These are phyloP conservation scores for Drosophila mimetica DNA, from an alignment of 2,888 invertebrate genomes.

Conservation along the genomic window DNA sequence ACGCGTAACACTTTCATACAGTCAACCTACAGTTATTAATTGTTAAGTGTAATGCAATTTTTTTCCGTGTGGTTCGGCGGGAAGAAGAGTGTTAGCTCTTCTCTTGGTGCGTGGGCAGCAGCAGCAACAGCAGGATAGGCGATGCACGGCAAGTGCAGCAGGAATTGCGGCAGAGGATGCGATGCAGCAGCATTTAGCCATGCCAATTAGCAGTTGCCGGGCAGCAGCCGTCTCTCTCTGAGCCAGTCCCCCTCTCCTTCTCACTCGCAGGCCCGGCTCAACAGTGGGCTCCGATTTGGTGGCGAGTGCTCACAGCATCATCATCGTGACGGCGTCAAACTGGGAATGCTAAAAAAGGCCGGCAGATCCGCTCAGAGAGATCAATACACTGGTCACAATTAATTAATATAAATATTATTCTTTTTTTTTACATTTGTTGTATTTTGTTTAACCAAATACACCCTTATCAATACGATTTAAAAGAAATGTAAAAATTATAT, in stretches of 20 bases:
- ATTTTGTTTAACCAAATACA: neutral
- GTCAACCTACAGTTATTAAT: no score
- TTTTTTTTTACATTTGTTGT: neutral
- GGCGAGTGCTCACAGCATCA: conserved; percentile 21
- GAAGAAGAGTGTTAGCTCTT: neutral
- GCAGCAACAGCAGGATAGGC: neutral
- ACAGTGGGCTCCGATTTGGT: conserved; percentile 38
- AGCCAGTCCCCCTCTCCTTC: neutral
- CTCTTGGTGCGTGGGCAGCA: conserved; percentile 54
- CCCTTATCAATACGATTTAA: no score
- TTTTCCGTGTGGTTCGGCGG: neutral
- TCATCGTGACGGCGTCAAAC: conserved; percentile 21
- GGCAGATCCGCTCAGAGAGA: conserved; percentile 3
- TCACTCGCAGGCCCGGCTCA: conserved; percentile 12
- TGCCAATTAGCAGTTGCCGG: conserved; percentile 37
- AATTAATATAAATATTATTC: neutral
- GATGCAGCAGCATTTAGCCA: conserved; percentile 16
- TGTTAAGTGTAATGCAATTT: no score
- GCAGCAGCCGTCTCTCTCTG: conserved; percentile 8
- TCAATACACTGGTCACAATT: neutral
- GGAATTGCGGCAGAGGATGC: conserved; percentile 11
- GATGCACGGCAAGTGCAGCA: conserved; percentile 24
- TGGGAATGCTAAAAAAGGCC: neutral
- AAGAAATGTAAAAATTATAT: neutral
- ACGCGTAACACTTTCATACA: no score